phyloP scores from a whole-genome alignment of 2,888 invertebrate species.

The Drosophila birchii region DNA sequence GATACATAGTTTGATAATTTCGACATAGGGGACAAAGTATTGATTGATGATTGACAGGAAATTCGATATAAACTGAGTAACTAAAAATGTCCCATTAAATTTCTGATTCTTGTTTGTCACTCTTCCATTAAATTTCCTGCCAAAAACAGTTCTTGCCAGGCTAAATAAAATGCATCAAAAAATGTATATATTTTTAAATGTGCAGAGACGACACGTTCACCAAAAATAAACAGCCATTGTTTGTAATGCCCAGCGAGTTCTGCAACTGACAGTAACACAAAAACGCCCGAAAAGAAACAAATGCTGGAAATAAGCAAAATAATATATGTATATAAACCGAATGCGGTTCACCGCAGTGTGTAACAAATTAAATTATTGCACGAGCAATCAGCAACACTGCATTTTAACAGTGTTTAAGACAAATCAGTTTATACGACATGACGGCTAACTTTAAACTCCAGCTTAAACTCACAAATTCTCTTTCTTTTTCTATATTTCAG shows the following conservation, averaged over 20 bases:
- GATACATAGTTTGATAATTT: conserved; percentile 9
- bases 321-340: conserved; percentile 34
- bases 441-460: background rate
- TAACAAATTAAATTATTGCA: conserved; percentile 67
- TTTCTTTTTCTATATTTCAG: conserved; percentile 12
- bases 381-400: conserved; percentile 29
- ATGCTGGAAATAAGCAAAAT: conserved; percentile 25
- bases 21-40: background rate
- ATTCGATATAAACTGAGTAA: background rate
- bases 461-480: background rate
- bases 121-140: conserved; percentile 30
- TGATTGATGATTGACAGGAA: background rate
- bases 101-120: conserved; percentile 20
- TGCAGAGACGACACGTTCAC: conserved; percentile 5
- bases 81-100: conserved; percentile 4
- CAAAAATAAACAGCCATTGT: conserved; percentile 35
- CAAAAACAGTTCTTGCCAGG: conserved; percentile 34
- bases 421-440: conserved; percentile 8
- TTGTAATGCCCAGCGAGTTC: conserved; percentile 43
- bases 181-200: conserved; percentile 33
- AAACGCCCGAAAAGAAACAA: conserved; percentile 43
- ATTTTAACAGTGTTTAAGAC: conserved; percentile 12
- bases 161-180: conserved; percentile 31
- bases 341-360: conserved; percentile 68
- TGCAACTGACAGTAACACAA: conserved; percentile 63